Evolutionary conservation across 2,888 invertebrate species (phyloP).

Genomic region (Seladonia tumulorum): DNA sequence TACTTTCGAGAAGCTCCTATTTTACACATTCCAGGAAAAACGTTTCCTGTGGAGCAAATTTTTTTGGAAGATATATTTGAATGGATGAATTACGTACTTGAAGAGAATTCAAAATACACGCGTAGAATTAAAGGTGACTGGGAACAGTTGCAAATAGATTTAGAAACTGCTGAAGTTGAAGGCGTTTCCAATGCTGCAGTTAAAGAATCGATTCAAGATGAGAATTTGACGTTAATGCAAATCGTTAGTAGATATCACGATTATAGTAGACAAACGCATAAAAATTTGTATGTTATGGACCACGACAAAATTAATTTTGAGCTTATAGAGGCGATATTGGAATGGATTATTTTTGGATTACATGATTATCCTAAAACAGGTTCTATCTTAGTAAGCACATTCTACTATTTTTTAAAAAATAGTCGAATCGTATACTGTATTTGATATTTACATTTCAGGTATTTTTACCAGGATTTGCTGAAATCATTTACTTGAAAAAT

Average conservation of each 20-base stretch:
- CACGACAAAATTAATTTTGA: slow-evolving; percentile 92
- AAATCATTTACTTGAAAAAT: slow-evolving; percentile 90
- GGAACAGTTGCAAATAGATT: slow-evolving; percentile 87
- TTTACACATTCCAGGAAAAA: slow-evolving; percentile 93
- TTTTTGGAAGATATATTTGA: slow-evolving; percentile 94
- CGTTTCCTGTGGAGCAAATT: slow-evolving; percentile 92
- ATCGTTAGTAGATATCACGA: slow-evolving; percentile 88
- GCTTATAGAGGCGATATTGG: slow-evolving; percentile 89
- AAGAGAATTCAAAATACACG: slow-evolving; percentile 87
- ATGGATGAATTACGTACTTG: slow-evolving; percentile 86
- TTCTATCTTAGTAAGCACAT: slow-evolving; percentile 87
- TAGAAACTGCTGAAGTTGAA: slow-evolving; percentile 88
- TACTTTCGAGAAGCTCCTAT: slow-evolving; percentile 93
- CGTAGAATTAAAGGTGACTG: slow-evolving; percentile 87
- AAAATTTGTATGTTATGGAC: slow-evolving; percentile 91
- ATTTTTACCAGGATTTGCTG: slow-evolving; percentile 92
- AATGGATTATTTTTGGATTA: slow-evolving; percentile 89
- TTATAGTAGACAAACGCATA: slow-evolving; percentile 88
- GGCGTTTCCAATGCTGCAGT: slow-evolving; percentile 86
- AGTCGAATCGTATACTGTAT: not conserved
- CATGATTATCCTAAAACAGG: slow-evolving; percentile 89
- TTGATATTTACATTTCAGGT: slow-evolving; percentile 81
- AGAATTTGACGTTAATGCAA: slow-evolving; percentile 89
- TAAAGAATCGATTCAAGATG: slow-evolving; percentile 88
- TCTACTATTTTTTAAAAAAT: not conserved